phyloP scores from a whole-genome alignment of 2,113 vertebrate species.

The Rhegmatorhina hoffmannsi region DNA sequence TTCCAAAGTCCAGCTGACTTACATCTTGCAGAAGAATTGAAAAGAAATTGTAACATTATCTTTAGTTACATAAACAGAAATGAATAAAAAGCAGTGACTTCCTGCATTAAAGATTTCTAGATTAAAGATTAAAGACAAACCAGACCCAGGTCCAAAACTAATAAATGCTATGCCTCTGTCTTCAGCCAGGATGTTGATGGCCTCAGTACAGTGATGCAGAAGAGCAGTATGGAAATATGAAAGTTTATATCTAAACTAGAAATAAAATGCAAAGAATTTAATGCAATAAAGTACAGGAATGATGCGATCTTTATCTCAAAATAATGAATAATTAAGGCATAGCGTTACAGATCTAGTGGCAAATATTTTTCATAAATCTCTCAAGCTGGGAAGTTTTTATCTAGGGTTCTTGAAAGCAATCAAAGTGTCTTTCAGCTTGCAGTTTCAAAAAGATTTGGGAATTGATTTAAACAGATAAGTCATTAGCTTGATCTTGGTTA shows the following conservation, averaged over 20 bases:
- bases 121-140: not conserved
- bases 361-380: not conserved
- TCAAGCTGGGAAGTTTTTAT: not conserved
- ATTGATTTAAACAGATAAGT: not conserved
- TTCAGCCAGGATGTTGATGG: not conserved
- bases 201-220: not conserved
- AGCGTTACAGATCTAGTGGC: not conserved
- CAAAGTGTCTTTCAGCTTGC: not conserved
- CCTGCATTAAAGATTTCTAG: not conserved
- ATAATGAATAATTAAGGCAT: not conserved
- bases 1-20: not conserved
- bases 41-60: not conserved
- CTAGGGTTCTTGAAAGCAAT: not conserved
- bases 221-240: not conserved
- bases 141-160: not conserved
- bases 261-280: not conserved
- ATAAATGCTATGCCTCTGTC: not conserved
- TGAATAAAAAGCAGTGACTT: not conserved
- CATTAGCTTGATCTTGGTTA: not conserved
- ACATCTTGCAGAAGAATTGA: not conserved
- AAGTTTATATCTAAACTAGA: not conserved
- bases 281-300: not conserved
- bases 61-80: not conserved
- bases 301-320: not conserved
- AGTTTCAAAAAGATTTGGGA: not conserved